Conservation (phyloP, 37 sponge, comb jelly and placozoan species). For the Hormiphora californensis region DNA sequence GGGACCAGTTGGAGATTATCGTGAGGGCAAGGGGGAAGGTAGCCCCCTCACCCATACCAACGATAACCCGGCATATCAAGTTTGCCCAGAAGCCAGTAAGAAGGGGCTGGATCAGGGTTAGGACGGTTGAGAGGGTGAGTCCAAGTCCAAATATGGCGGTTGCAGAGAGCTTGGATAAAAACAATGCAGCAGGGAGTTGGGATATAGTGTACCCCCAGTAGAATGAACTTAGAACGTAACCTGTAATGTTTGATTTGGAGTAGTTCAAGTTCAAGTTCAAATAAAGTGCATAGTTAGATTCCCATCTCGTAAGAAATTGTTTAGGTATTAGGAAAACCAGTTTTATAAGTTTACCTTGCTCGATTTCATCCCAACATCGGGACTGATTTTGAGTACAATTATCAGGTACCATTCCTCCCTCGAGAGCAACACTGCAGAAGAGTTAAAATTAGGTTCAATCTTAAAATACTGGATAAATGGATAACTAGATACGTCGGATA, state of each 20-base stretch:
- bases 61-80: not conserved
- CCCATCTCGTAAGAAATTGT: too few relatives aligned
- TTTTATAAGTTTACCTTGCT: not conserved
- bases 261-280: too few relatives aligned
- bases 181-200: constrained; percentile 5
- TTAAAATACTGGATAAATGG: not conserved
- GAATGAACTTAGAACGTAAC: constrained; percentile 31
- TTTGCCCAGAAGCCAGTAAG: not conserved
- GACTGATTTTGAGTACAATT: not conserved
- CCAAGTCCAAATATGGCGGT: not conserved
- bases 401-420: not conserved
- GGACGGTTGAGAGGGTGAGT: not conserved
- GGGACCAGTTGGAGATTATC: constrained; percentile 7
- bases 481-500: not conserved
- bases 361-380: not conserved
- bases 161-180: not conserved
- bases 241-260: too few relatives aligned
- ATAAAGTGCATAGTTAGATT: too few relatives aligned
- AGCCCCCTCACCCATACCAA: constrained; percentile 5
- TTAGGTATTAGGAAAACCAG: not conserved
- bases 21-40: constrained; percentile 36
- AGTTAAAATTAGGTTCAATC: too few relatives aligned
- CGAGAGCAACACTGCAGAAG: not conserved
- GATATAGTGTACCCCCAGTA: constrained; percentile 40
- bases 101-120: not conserved